Evolutionary conservation across 2,113 vertebrate species (phyloP), one percentile per base, ranked within the genome.

Genomic region (Orthonyx spaldingii): DNA sequence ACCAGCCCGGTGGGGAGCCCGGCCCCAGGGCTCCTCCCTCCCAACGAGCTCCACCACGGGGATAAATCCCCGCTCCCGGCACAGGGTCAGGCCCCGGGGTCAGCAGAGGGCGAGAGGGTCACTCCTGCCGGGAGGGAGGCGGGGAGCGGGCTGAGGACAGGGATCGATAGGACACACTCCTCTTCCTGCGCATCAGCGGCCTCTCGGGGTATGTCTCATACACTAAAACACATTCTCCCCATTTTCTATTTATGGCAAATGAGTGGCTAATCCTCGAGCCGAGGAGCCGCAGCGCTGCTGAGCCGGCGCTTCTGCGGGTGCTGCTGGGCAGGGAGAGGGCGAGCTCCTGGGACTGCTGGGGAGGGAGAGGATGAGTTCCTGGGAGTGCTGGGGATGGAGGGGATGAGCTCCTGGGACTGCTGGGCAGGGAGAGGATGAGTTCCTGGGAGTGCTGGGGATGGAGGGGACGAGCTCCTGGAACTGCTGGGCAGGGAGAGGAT

Each of bases 171-270:
- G 33, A 41, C 6, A 5, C 32, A 2, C 32, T 44, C 66, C 23
- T 74, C 85, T 72, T 75, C 17, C 64, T 39, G 79, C 0, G 1
- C 87, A 61, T 61, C 89, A 70, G 83, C 71, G 70, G 91, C 84
- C 41, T 71, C 74, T 20, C 10, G 3, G 76, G 59, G 59, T 41
- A 0, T 11, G 16, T 92, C 69, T 88, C 61, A 56, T 53, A 17
- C 32, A 1, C 70, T 78, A 13, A 90, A 91, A 90, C 68, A 47
- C 77, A 12, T 91, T 77, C 87, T 47, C 65, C 87, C 93, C 22
- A 0, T 80, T 74, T 93, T 56, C 91, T 96, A 92, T 97, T 93
- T 94, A 20, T 93, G 90, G 93, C 68, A 93, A 84, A 87, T 4
- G 68, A 93, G 56, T 3, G 37, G 61, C 90, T 90, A 14, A 92